Percentiles rank a stretch among this genome's conserved stretches.
phyloP scores from a whole-genome alignment of 1,140 invertebrate species.

The Bombus vancouverensis region DNA sequence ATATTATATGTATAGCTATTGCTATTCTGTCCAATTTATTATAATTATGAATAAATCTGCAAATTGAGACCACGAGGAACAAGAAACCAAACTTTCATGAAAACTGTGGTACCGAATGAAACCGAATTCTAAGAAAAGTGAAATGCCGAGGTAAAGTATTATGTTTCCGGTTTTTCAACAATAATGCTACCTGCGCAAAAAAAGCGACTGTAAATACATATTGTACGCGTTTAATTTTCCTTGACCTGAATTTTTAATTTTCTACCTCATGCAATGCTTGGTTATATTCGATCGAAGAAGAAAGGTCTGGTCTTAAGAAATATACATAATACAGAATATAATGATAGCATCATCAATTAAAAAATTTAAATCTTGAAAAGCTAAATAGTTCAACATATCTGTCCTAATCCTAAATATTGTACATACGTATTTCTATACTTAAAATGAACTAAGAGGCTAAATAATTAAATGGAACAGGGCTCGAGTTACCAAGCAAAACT shows the following conservation, averaged over 20 bases:
- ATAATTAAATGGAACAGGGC: too few species aligned
- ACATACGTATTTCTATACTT: too few species aligned
- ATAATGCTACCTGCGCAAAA: background rate
- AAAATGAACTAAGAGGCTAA: too few species aligned
- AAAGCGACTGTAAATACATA: background rate
- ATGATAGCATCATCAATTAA: too few species aligned
- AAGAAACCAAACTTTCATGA: background rate
- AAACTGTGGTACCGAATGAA: background rate
- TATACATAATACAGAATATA: background rate
- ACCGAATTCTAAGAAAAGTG: background rate
- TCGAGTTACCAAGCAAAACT: background rate
- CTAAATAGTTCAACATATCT: too few species aligned
- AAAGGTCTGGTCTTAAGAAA: background rate
- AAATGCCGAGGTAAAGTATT: background rate
- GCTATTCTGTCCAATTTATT: background rate
- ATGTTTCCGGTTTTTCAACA: background rate
- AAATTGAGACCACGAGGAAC: background rate
- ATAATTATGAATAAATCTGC: background rate
- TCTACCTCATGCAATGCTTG: background rate
- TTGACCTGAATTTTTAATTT: slow-evolving; percentile 7
- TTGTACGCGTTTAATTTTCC: background rate
- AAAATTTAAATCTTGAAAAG: too few species aligned
- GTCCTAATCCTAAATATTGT: too few species aligned
- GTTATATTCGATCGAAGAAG: background rate
- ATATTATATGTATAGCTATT: too few species aligned